These are phyloP conservation scores for Tineola bisselliella DNA, from an alignment of 2,888 invertebrate genomes.

Conservation along the genomic window DNA sequence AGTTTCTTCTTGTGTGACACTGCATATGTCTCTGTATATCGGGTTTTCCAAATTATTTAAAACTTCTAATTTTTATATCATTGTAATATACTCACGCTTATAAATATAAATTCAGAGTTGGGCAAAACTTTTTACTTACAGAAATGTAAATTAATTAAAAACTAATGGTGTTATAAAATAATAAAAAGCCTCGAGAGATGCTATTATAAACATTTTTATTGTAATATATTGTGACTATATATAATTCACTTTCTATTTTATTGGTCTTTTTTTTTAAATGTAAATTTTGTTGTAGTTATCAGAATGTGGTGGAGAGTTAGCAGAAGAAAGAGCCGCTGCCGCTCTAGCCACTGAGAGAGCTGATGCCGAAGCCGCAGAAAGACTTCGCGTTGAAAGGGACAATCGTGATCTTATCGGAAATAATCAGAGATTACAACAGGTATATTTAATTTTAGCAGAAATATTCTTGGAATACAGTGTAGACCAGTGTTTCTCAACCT, in stretches of 20 bases:
- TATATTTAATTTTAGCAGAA: slow-evolving; percentile 18
- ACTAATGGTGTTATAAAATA: no score
- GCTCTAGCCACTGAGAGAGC: slow-evolving; percentile 89
- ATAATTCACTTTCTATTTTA: neutral
- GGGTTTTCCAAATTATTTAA: neutral
- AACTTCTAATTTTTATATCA: neutral
- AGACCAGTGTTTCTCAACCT: neutral
- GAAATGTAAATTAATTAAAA: no score
- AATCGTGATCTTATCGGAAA: slow-evolving; percentile 81
- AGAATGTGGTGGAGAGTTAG: slow-evolving; percentile 90
- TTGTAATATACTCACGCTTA: no score
- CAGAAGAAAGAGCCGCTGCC: slow-evolving; percentile 92
- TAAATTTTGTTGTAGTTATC: slow-evolving; percentile 74
- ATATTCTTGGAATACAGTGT: no score
- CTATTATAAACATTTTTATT: neutral
- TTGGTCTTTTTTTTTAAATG: neutral
- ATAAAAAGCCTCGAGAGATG: neutral
- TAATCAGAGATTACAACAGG: slow-evolving; percentile 78
- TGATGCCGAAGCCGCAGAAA: slow-evolving; percentile 89
- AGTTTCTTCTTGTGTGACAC: neutral
- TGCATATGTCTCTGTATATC: neutral
- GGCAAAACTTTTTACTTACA: no score
- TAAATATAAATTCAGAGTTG: no score
- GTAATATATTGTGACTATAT: neutral
- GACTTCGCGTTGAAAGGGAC: slow-evolving; percentile 88